A percentile compares a stretch with the other conserved stretches of the same genome.
phyloP scores from a whole-genome alignment of 2,113 vertebrate genomes.

The Psilopsiagon aurifrons region DNA sequence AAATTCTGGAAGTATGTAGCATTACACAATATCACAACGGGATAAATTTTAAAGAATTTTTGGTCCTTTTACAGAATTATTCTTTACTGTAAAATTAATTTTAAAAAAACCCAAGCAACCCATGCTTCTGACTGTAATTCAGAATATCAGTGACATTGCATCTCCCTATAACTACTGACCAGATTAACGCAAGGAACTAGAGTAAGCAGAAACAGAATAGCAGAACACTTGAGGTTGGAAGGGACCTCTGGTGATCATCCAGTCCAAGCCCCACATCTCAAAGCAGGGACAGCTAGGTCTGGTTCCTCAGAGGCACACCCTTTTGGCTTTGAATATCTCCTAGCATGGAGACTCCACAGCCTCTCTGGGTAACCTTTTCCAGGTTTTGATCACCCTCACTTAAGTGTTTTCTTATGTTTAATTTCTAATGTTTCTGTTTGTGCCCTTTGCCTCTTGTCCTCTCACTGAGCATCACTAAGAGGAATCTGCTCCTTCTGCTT shows the following conservation, averaged over 20 bases:
- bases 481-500: neutral
- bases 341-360: neutral
- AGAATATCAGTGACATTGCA: neutral
- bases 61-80: neutral
- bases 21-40: neutral
- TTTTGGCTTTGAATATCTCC: neutral
- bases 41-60: neutral
- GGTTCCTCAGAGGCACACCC: neutral
- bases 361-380: neutral
- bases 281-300: neutral
- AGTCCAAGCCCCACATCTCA: neutral
- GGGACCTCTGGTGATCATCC: neutral
- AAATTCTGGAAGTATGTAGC: neutral
- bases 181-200: neutral
- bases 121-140: neutral
- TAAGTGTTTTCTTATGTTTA: neutral
- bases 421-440: fast-evolving
- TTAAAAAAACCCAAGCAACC: neutral
- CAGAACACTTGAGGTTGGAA: neutral
- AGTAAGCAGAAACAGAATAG: neutral
- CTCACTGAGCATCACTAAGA: neutral
- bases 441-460: neutral
- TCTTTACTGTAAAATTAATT: neutral
- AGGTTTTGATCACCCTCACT: neutral
- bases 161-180: neutral